Evolutionary conservation across 2,113 vertebrate genomes (phyloP).

Genomic region (Taxidea taxus): DNA sequence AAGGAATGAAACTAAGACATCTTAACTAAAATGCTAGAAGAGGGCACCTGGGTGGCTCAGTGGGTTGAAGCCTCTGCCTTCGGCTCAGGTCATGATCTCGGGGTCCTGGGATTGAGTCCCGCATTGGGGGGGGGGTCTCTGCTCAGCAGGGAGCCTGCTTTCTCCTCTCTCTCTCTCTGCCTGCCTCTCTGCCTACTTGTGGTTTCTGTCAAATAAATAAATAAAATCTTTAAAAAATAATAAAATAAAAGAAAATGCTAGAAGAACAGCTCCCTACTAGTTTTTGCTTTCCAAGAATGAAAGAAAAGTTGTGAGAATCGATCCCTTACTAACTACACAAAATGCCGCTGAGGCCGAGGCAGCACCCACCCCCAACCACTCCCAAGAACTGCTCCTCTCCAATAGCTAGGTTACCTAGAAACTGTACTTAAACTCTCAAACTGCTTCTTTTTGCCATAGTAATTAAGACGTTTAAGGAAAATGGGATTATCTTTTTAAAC

Average conservation of each 20-base stretch:
- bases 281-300: constrained; percentile 41
- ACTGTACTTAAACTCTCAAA: background rate
- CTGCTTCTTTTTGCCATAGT: background rate
- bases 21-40: background rate
- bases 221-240: too few species aligned
- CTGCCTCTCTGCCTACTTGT: too few species aligned
- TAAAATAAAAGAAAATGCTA: too few species aligned
- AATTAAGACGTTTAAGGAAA: background rate
- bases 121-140: too few species aligned
- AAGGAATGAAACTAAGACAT: background rate
- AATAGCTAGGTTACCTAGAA: background rate
- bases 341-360: background rate
- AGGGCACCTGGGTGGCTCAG: too few species aligned
- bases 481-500: constrained; percentile 8
- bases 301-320: background rate
- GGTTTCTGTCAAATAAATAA: too few species aligned
- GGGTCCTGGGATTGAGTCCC: too few species aligned
- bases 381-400: background rate
- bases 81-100: too few species aligned
- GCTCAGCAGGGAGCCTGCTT: too few species aligned
- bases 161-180: too few species aligned
- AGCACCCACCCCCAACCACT: background rate
- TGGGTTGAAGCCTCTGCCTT: too few species aligned
- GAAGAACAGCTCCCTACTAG: background rate
- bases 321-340: background rate